phyloP scores from a whole-genome alignment of 2,113 vertebrate genomes.

The Proterorhinus semilunaris region DNA sequence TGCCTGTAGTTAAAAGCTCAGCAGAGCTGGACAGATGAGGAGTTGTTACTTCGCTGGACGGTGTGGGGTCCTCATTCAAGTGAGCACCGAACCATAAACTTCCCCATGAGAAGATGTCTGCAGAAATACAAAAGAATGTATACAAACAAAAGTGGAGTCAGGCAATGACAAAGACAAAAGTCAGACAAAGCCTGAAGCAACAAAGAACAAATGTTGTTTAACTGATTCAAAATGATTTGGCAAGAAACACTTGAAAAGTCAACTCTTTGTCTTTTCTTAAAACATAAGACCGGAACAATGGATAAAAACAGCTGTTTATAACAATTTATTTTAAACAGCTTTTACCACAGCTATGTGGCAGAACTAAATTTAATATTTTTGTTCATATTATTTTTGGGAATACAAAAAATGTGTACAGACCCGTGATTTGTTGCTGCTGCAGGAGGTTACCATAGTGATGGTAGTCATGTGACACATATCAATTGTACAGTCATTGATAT shows the following conservation, averaged over 20 bases:
- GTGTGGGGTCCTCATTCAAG: slow-evolving; percentile 28
- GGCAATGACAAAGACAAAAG: slow-evolving; percentile 16
- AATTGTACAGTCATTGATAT: too few species aligned
- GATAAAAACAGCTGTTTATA: too few species aligned
- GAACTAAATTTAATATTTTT: too few species aligned
- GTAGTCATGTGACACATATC: too few species aligned
- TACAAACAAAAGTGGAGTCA: slow-evolving; percentile 13
- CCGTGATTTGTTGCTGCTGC: too few species aligned
- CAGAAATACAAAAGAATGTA: slow-evolving; percentile 17
- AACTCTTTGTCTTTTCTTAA: slow-evolving; percentile 12
- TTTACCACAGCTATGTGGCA: too few species aligned
- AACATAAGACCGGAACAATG: too few species aligned
- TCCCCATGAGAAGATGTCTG: slow-evolving; percentile 61
- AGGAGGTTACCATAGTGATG: too few species aligned
- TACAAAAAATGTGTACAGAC: too few species aligned
- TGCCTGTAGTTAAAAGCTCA: slow-evolving; percentile 28
- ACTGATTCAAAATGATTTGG: slow-evolving; percentile 28
- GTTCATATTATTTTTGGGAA: too few species aligned
- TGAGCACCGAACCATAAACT: slow-evolving; percentile 49
- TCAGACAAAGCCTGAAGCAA: slow-evolving; percentile 20
- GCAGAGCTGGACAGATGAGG: slow-evolving; percentile 42
- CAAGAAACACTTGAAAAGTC: slow-evolving; percentile 31
- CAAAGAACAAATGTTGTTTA: slow-evolving; percentile 24
- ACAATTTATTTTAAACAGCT: too few species aligned
- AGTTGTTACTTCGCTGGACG: slow-evolving; percentile 38